Evolutionary conservation across 2,113 vertebrate genomes (phyloP).

Genomic region (Chamaea fasciata): DNA sequence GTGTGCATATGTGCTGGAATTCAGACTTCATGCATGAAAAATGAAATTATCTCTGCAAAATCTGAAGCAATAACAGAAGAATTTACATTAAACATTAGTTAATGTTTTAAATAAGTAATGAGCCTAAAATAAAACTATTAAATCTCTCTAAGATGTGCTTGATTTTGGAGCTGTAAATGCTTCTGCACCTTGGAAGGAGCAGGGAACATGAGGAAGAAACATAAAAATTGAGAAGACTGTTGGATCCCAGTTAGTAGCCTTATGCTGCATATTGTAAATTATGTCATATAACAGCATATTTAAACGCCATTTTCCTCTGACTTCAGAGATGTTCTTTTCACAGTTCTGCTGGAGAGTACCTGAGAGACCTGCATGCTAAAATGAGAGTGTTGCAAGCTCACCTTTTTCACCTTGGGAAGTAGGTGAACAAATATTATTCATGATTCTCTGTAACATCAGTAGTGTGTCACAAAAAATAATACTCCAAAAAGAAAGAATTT

Average conservation of each 20-base stretch:
- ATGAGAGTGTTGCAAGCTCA: background rate
- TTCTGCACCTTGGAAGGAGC: background rate
- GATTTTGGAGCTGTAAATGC: background rate
- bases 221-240: background rate
- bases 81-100: background rate
- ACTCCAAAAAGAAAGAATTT: background rate
- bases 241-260: background rate
- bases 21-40: background rate
- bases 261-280: background rate
- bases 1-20: background rate
- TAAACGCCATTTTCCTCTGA: background rate
- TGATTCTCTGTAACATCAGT: background rate
- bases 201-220: background rate
- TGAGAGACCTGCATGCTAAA: background rate
- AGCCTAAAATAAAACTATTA: conserved; percentile 19
- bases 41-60: background rate
- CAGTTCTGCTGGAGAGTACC: background rate
- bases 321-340: background rate
- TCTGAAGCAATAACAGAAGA: background rate
- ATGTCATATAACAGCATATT: background rate
- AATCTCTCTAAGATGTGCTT: background rate
- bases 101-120: conserved; percentile 35
- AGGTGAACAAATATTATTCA: background rate
- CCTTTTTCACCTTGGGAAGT: background rate
- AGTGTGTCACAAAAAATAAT: background rate